Conservation (phyloP, 2,113 vertebrate species). For the Oreocharis arfaki region DNA sequence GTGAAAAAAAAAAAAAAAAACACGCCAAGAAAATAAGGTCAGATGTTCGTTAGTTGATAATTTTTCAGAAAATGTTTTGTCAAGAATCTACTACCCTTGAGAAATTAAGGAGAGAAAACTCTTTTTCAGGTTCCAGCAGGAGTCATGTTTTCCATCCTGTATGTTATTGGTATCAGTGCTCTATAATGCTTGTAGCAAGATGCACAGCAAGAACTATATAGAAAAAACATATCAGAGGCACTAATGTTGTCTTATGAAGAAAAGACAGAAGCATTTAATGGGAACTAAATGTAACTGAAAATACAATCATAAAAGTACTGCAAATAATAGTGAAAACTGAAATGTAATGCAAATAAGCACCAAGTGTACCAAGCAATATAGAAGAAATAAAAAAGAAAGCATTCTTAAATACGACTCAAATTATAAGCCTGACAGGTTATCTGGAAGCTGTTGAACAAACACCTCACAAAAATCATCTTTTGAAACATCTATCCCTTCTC, state of each 20-base stretch:
- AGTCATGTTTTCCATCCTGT: neutral
- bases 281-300: neutral
- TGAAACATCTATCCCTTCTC: neutral
- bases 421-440: neutral
- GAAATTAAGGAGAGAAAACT: neutral
- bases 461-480: neutral
- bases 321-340: neutral
- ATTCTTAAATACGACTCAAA: neutral
- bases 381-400: neutral
- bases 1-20: too few species aligned
- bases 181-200: neutral
- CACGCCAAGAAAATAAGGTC: neutral
- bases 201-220: neutral
- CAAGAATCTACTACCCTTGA: neutral
- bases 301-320: neutral
- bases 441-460: neutral
- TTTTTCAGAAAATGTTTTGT: neutral
- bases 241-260: neutral
- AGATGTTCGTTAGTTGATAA: neutral
- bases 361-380: neutral
- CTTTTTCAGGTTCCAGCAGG: neutral
- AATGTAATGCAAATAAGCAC: neutral
- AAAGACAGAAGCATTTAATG: neutral
- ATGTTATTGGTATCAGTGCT: neutral
- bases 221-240: neutral